Evolutionary conservation across 1,140 invertebrate genomes (phyloP).

Genomic region (Hydropsyche tenuis): DNA sequence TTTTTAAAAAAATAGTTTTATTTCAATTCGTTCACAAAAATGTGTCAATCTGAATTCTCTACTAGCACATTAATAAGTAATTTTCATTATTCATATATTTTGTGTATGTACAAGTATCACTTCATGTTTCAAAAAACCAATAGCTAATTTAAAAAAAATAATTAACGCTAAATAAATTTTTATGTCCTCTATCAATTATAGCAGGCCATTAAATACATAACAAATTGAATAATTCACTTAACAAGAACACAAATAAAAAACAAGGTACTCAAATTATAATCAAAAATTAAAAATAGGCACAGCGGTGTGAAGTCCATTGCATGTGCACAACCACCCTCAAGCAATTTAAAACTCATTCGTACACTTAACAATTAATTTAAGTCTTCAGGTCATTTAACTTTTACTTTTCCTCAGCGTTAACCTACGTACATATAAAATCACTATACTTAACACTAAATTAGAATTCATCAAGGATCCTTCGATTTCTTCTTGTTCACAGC

Average conservation of each 20-base stretch:
- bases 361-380: conserved; percentile 33
- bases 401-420: conserved; percentile 3
- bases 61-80: too few species aligned
- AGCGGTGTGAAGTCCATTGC: conserved; percentile 17
- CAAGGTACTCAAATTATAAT: background rate
- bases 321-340: conserved; percentile 6
- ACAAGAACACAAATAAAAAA: background rate
- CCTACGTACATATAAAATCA: conserved; percentile 7
- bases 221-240: background rate
- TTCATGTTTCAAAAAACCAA: background rate
- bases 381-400: conserved; percentile 48
- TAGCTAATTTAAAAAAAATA: too few species aligned
- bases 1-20: background rate
- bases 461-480: conserved; percentile 40
- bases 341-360: background rate
- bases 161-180: too few species aligned
- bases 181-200: too few species aligned
- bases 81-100: background rate
- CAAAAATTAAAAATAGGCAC: conserved; percentile 18
- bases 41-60: too few species aligned
- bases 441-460: conserved; percentile 29
- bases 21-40: too few species aligned
- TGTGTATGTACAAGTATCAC: background rate
- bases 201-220: background rate
- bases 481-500: conserved; percentile 57